A percentile compares a stretch with the other conserved stretches of the same genome.
Conservation (phyloP, 2,113 vertebrate species). For the Elephantulus edwardii region DNA sequence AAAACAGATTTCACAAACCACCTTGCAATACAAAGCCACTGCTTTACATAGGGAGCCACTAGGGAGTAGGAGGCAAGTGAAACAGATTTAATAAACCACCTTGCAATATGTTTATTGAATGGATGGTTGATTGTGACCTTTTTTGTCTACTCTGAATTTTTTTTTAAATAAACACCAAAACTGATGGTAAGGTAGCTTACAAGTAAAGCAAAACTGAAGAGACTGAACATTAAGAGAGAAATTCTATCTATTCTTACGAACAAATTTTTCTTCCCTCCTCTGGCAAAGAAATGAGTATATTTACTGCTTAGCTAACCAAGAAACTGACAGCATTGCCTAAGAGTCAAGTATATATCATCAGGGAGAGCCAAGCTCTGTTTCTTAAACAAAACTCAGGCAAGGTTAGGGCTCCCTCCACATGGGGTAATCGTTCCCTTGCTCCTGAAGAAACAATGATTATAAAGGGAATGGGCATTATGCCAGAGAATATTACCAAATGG, state of each 20-base stretch:
- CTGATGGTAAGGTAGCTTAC: background rate
- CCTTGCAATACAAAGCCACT: background rate
- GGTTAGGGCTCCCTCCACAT: background rate
- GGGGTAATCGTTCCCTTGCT: background rate
- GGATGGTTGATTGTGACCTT: background rate
- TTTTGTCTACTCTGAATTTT: slow-evolving; percentile 1
- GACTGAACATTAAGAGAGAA: slow-evolving; percentile 18
- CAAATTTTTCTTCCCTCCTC: slow-evolving; percentile 10
- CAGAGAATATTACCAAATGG: too few species aligned
- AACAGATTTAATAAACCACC: background rate
- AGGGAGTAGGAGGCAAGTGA: background rate
- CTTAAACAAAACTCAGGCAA: background rate
- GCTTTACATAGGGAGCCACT: background rate
- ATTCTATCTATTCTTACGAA: background rate
- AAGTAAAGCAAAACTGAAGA: slow-evolving; percentile 35
- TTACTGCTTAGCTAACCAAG: slow-evolving; percentile 27
- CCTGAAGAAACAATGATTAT: background rate
- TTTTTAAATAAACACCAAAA: slow-evolving; percentile 6
- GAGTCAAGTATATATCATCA: background rate
- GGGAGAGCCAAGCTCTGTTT: background rate
- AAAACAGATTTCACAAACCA: background rate
- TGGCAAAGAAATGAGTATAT: slow-evolving; percentile 36
- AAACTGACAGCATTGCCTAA: background rate
- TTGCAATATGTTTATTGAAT: background rate
- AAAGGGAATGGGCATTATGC: background rate